phyloP scores from a whole-genome alignment of 2,888 invertebrate genomes.

The Maniola hyperantus region DNA sequence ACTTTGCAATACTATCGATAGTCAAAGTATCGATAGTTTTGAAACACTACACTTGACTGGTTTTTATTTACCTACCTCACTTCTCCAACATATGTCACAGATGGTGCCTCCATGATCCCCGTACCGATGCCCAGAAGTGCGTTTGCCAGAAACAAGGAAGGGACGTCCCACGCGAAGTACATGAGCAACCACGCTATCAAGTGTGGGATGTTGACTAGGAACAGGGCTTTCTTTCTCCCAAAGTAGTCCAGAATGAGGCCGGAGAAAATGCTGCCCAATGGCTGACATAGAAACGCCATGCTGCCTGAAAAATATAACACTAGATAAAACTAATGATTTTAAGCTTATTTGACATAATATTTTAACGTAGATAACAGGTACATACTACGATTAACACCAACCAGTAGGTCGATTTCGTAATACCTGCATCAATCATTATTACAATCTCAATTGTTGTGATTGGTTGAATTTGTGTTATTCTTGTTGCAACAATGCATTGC shows the following conservation, averaged over 20 bases:
- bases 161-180: conserved; percentile 74
- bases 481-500: too few relatives aligned
- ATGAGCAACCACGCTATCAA: conserved; percentile 82
- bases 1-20: too few relatives aligned
- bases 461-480: too few relatives aligned
- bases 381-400: too few relatives aligned
- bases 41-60: too few relatives aligned
- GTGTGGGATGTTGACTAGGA: conserved; percentile 82
- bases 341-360: too few relatives aligned
- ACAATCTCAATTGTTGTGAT: too few relatives aligned
- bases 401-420: too few relatives aligned
- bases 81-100: conserved; percentile 84
- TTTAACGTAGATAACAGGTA: too few relatives aligned
- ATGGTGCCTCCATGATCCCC: conserved; percentile 84
- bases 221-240: conserved; percentile 79
- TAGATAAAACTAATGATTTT: too few relatives aligned
- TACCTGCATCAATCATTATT: too few relatives aligned
- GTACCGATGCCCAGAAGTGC: conserved; percentile 81
- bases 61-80: conserved; percentile 71
- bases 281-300: conserved; percentile 81
- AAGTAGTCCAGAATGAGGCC: conserved; percentile 80
- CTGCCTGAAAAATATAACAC: conserved; percentile 66
- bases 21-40: too few relatives aligned
- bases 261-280: conserved; percentile 81
- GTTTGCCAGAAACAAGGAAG: conserved; percentile 75